A percentile compares a stretch with the other conserved stretches of the same genome.
Evolutionary conservation across 2,113 vertebrate genomes (phyloP).

Genomic region (Falco punctatus): DNA sequence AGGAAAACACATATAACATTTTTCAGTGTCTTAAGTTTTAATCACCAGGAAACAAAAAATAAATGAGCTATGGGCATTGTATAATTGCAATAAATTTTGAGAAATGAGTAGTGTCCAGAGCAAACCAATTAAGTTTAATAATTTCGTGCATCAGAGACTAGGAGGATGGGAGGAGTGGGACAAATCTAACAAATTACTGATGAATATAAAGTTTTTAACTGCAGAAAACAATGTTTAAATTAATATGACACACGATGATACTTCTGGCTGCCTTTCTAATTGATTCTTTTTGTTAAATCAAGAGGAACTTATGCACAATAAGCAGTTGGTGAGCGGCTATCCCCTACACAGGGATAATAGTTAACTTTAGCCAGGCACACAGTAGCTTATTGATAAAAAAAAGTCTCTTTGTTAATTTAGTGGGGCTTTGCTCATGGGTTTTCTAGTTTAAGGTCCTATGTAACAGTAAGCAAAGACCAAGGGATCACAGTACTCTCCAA

Average conservation of each 20-base stretch:
- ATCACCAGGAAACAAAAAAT: conserved; percentile 70
- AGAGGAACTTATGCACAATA: not conserved
- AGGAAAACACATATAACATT: conserved; percentile 58
- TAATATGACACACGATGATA: conserved; percentile 10
- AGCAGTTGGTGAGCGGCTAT: not conserved
- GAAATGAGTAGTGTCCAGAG: conserved; percentile 67
- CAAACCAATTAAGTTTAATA: conserved; percentile 68
- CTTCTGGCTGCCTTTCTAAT: conserved; percentile 44
- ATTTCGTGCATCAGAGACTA: conserved; percentile 43
- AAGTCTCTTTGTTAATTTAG: not conserved
- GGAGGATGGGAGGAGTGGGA: not conserved
- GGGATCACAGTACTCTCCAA: not conserved
- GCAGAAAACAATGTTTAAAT: conserved; percentile 32
- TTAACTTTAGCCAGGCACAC: not conserved
- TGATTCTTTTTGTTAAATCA: conserved; percentile 42
- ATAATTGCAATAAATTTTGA: conserved; percentile 71
- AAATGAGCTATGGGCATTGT: conserved; percentile 60
- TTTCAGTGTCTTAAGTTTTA: conserved; percentile 72
- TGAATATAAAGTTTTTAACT: conserved; percentile 54
- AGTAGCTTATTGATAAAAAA: not conserved
- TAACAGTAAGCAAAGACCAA: not conserved
- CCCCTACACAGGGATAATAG: not conserved
- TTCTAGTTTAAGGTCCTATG: not conserved
- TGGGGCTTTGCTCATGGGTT: not conserved
- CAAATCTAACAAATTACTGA: conserved; percentile 10